A percentile compares a stretch with the other conserved stretches of the same genome.
Conservation (phyloP, 2,797 vertebrate species). For the Lacerta viridis region DNA sequence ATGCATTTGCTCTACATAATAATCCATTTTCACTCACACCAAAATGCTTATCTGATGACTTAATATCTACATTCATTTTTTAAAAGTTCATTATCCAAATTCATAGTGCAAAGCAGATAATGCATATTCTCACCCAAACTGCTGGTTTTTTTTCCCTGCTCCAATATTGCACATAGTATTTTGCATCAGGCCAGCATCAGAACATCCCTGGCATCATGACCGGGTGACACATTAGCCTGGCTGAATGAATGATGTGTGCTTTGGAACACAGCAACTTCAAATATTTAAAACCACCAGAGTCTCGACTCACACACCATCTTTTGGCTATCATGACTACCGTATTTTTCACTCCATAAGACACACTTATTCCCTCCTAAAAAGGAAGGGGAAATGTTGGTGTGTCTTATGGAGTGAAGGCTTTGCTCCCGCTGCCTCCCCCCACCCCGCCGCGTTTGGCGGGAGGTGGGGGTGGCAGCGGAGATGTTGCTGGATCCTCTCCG, state of each 20-base stretch:
- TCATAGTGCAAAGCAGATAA: background rate
- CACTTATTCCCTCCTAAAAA: too few relatives aligned
- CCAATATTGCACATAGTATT: background rate
- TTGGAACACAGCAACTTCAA: rapidly evolving
- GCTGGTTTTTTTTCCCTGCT: background rate
- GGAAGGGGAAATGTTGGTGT: too few relatives aligned
- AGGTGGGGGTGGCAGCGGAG: too few relatives aligned
- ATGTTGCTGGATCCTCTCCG: too few relatives aligned
- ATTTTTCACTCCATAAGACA: too few relatives aligned
- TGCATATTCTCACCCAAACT: background rate
- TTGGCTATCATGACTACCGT: background rate
- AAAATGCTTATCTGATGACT: too few relatives aligned
- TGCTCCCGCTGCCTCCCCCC: too few relatives aligned
- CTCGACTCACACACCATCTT: background rate
- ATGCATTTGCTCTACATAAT: background rate
- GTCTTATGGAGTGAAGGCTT: too few relatives aligned
- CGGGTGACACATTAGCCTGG: rapidly evolving
- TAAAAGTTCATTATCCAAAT: background rate
- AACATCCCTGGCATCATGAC: background rate
- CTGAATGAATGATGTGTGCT: background rate
- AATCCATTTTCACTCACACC: background rate
- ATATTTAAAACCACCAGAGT: background rate
- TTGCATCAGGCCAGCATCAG: background rate
- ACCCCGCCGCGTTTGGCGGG: too few relatives aligned
- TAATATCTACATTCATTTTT: too few relatives aligned